These are phyloP conservation scores for Phylloscopus trochilus DNA, from an alignment of 2,113 vertebrate genomes.

Conservation along the genomic window DNA sequence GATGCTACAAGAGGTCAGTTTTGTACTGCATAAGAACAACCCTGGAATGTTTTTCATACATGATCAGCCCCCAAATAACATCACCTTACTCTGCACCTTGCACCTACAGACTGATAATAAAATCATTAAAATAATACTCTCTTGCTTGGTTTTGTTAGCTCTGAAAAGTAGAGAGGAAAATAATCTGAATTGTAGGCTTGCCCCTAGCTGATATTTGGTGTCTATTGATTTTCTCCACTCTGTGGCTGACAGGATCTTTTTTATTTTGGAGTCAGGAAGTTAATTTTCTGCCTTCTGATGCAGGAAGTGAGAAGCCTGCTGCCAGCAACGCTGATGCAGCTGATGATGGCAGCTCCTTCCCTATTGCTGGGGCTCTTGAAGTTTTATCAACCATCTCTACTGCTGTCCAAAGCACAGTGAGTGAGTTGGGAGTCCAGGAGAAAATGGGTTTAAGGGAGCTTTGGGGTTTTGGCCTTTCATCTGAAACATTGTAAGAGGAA, in stretches of 20 bases:
- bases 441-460: background rate
- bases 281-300: constrained; percentile 13
- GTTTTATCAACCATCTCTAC: constrained; percentile 89
- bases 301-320: constrained; percentile 55
- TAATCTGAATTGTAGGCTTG: background rate
- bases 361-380: constrained; percentile 80
- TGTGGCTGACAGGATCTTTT: background rate
- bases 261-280: background rate
- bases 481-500: background rate
- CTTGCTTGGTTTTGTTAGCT: background rate
- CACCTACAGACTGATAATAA: background rate
- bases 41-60: background rate
- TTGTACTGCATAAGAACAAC: background rate
- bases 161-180: background rate
- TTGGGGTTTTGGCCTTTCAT: background rate
- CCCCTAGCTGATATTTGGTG: background rate
- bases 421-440: constrained; percentile 45
- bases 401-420: constrained; percentile 94
- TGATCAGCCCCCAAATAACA: background rate
- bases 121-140: background rate
- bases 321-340: background rate
- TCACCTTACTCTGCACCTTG: background rate
- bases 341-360: constrained; percentile 59
- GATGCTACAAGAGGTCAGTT: constrained; percentile 71
- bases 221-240: background rate